Evolutionary conservation across 2,888 invertebrate species (phyloP).

Genomic region (Lutraria lutraria): DNA sequence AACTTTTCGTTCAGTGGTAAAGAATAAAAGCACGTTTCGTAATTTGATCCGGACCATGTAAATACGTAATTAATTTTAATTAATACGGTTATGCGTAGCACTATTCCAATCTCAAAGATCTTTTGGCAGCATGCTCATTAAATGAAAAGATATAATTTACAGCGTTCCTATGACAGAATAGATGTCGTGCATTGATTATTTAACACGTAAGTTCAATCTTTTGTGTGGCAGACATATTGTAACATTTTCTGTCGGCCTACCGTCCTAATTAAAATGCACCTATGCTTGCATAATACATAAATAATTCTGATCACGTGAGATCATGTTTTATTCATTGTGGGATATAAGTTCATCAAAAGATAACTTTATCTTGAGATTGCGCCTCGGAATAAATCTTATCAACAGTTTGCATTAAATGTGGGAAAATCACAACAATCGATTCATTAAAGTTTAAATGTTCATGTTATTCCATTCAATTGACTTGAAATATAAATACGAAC

Average conservation of each 20-base stretch:
- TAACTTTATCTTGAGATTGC: not conserved
- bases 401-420: not conserved
- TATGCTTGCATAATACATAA: not conserved
- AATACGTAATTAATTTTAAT: constrained; percentile 20
- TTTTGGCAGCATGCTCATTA: not conserved
- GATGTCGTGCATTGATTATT: not conserved
- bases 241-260: not conserved
- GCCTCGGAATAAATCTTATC: not conserved
- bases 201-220: not conserved
- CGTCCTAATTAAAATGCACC: not conserved
- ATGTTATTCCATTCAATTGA: not conserved
- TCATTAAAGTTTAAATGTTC: not conserved
- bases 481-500: not conserved
- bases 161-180: not conserved
- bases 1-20: not conserved
- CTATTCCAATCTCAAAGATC: not conserved
- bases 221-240: not conserved
- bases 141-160: not conserved
- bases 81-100: constrained; percentile 1
- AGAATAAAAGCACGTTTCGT: not conserved
- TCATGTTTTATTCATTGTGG: not conserved
- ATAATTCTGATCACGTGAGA: not conserved
- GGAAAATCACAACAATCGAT: not conserved
- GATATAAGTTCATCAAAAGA: not conserved
- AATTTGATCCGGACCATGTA: constrained; percentile 2